Base-by-base conservation (phyloP, 1,140 invertebrate species). In the Neelides sp. region DNA sequence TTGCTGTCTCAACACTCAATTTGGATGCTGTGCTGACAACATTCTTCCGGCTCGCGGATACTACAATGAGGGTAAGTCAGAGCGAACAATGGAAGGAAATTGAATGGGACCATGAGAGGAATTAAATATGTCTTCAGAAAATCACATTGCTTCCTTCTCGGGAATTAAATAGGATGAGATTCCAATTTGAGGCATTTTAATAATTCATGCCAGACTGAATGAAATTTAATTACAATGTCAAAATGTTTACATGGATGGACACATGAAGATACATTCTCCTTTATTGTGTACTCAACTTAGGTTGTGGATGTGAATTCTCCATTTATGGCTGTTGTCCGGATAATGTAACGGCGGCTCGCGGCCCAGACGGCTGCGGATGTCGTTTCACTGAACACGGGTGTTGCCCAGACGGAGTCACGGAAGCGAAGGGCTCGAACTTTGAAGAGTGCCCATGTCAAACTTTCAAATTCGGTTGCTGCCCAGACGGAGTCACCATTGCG, bases 381-480 rank as follows among this genome's bases (percentile, higher is more conserved):
- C 7, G 7, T 32, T 8, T 32, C 15, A 20, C n/a, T 27, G 36
- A 36, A 24, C 43, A 36, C 37, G 50, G 50, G 15, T 34, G 80
- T 61, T 83, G 81, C 65, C 72, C 72, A 2, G 80, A 83, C 66
- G 74, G 75, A 10, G 68, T 76, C 35, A 77, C 76, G 0, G 60
- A 72, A 27, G 77, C 78, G 3, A 62, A 61, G n/a, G 79, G 78
- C 19, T 63, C 73, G 24, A 49, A 61, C 19, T 28, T 49, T 24
- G 51, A 79, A 62, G 89, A 87, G 3, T 93, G 90, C 64, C 73
- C 76, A 0, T 94, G 90, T 65, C 75, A 85, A 60, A 83, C 85
- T 5, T 85, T 82, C 65, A 80, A 89, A 63, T 93, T 89, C 65
- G 91, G 91, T 17, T 96, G 92, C 64, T 96, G 94, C 65, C 78